Evolutionary conservation across 2,888 invertebrate species (phyloP).

Genomic region (Chirona hameri): DNA sequence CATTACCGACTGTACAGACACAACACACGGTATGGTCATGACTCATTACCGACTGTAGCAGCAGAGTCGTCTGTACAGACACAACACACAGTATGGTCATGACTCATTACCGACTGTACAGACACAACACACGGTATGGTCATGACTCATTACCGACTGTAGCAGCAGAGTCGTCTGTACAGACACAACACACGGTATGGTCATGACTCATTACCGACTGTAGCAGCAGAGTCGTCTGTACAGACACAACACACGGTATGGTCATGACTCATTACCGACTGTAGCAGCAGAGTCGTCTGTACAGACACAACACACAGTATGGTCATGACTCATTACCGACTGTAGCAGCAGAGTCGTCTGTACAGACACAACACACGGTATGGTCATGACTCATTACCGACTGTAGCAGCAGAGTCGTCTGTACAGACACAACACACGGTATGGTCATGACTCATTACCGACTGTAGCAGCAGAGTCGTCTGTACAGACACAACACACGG

Average conservation of each 20-base stretch:
- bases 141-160: neutral
- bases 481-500: neutral
- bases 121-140: neutral
- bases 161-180: slow-evolving; percentile 1
- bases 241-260: no score
- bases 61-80: neutral
- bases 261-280: neutral
- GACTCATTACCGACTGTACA: neutral
- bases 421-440: neutral
- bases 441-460: neutral
- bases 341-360: slow-evolving; percentile 23
- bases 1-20: neutral
- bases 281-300: slow-evolving; percentile 5
- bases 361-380: no score
- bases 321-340: neutral
- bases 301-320: no score
- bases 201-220: neutral
- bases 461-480: slow-evolving; percentile 25
- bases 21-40: neutral
- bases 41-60: slow-evolving; percentile 1
- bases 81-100: neutral
- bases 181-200: no score
- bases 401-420: slow-evolving; percentile 23
- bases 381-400: neutral
- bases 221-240: slow-evolving; percentile 3